Percentiles rank a stretch among this genome's conserved stretches.
These are phyloP conservation scores for Chloroclysta siterata DNA, from an alignment of 2,888 invertebrate species.

Conservation along the genomic window DNA sequence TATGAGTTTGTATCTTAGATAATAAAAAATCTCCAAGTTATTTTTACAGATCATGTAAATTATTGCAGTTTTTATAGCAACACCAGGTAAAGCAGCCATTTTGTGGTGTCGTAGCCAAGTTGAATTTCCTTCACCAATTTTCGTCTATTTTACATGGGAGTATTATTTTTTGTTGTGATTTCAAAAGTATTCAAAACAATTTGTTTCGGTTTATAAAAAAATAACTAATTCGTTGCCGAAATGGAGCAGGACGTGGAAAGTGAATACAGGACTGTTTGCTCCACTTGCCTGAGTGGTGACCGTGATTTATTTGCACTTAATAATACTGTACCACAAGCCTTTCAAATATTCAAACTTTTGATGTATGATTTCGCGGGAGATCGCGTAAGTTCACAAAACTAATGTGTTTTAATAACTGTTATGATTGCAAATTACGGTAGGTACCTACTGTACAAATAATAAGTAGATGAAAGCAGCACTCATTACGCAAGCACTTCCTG, in stretches of 20 bases:
- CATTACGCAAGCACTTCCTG: background rate
- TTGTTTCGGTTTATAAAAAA: constrained; percentile 41
- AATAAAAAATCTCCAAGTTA: too few relatives aligned
- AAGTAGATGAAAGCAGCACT: background rate
- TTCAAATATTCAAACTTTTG: constrained; percentile 69
- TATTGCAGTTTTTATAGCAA: constrained; percentile 46
- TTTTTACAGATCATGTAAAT: background rate
- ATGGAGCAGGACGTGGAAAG: constrained; percentile 79
- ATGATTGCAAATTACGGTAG: too few relatives aligned
- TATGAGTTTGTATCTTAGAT: too few relatives aligned
- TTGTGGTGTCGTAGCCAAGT: constrained; percentile 79
- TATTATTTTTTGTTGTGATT: constrained; percentile 83
- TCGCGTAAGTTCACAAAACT: constrained; percentile 58
- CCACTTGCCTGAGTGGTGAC: constrained; percentile 72
- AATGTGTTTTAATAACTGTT: background rate
- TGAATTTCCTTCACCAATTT: constrained; percentile 70
- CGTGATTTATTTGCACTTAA: constrained; percentile 67
- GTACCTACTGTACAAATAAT: too few relatives aligned
- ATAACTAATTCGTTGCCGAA: constrained; percentile 44
- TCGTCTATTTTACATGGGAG: constrained; percentile 84
- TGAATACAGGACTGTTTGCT: constrained; percentile 63
- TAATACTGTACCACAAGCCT: constrained; percentile 54
- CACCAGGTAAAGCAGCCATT: constrained; percentile 80
- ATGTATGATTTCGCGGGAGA: constrained; percentile 77
- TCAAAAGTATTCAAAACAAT: constrained; percentile 59